Conservation (phyloP, 2,113 vertebrate species). For the Malurus melanocephalus region DNA sequence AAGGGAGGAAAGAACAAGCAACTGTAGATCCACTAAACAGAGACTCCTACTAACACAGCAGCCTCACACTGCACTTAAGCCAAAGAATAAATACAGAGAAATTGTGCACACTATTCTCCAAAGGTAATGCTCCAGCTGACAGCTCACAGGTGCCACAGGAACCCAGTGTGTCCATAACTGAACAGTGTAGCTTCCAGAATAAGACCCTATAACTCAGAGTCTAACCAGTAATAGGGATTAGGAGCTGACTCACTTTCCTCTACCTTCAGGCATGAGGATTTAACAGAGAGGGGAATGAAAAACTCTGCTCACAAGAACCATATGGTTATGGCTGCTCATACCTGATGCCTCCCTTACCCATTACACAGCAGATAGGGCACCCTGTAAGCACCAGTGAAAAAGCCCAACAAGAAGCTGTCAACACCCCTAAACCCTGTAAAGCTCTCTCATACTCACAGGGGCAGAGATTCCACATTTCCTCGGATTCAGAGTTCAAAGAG, state of each 20-base stretch:
- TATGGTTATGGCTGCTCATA: background rate
- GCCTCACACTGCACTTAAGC: background rate
- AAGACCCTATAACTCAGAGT: background rate
- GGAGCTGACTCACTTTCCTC: background rate
- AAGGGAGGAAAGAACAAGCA: background rate
- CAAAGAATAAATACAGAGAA: background rate
- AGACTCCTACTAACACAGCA: background rate
- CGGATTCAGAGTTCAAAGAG: background rate
- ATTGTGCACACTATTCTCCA: background rate
- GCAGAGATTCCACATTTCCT: conserved; percentile 57
- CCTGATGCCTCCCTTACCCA: background rate
- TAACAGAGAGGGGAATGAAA: background rate
- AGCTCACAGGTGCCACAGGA: background rate
- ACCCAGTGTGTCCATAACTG: background rate
- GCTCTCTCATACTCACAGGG: conserved; percentile 55
- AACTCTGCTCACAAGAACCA: background rate
- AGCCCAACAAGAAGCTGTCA: background rate
- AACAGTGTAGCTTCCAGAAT: background rate
- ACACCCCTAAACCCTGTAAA: background rate
- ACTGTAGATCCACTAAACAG: background rate
- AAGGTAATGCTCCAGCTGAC: background rate
- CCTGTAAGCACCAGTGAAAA: background rate
- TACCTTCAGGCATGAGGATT: background rate
- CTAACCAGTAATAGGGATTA: background rate
- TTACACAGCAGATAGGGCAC: background rate